Percentiles rank a stretch among this genome's conserved stretches.
These are phyloP conservation scores for Daptonema setosum DNA, from an alignment of 2,888 invertebrate genomes.

Conservation along the genomic window DNA sequence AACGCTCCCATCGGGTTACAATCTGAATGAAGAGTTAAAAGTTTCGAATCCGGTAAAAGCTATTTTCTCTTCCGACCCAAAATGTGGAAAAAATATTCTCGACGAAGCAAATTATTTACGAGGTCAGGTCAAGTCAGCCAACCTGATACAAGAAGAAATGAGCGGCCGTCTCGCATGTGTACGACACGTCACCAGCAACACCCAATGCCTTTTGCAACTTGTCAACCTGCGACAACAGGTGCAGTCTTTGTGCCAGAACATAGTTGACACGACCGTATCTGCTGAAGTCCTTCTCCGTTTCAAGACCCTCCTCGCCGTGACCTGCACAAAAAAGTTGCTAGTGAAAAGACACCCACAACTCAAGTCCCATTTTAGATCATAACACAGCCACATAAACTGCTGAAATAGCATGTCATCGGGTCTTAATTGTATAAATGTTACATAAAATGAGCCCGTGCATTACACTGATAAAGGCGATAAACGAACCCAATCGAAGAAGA, in stretches of 20 bases:
- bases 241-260: constrained; percentile 74
- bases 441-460: too few species aligned
- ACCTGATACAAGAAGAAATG: constrained; percentile 84
- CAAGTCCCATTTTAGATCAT: too few species aligned
- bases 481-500: constrained; percentile 58
- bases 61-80: too few species aligned
- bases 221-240: constrained; percentile 52
- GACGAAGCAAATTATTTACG: too few species aligned
- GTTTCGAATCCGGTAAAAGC: background rate
- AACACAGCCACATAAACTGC: too few species aligned
- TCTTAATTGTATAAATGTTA: too few species aligned
- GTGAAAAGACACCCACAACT: background rate
- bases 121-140: too few species aligned
- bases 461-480: too few species aligned
- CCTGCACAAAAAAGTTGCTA: constrained; percentile 28
- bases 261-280: constrained; percentile 95
- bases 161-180: constrained; percentile 93
- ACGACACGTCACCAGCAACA: constrained; percentile 66
- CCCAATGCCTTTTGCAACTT: constrained; percentile 63
- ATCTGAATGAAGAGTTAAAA: constrained; percentile 30
- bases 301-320: constrained; percentile 90
- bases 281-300: constrained; percentile 97
- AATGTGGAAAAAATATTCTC: too few species aligned
- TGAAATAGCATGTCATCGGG: too few species aligned
- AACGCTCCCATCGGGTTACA: constrained; percentile 73